Conservation (phyloP, 2,797 vertebrate species). For the Gadopsis bispinosus region DNA sequence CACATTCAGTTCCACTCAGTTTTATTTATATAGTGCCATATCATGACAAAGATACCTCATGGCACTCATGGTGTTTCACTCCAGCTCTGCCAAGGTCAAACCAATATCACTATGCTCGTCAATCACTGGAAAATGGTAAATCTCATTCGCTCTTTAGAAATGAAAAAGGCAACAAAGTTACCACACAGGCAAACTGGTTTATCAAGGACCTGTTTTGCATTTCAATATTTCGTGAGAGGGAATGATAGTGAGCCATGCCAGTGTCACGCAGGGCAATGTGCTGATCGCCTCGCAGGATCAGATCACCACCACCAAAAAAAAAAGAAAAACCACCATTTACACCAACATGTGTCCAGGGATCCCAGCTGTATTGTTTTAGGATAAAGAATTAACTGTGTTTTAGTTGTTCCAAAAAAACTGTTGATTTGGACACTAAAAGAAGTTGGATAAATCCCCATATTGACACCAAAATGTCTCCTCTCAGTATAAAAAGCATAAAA, state of each 20-base stretch:
- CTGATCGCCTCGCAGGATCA: neutral
- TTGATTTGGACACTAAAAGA: slow-evolving; percentile 5
- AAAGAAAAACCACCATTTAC: slow-evolving; percentile 44
- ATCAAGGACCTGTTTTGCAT: neutral
- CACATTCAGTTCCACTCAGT: too few relatives aligned
- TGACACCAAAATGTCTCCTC: neutral
- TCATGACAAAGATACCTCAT: too few relatives aligned
- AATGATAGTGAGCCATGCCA: neutral
- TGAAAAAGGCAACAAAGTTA: slow-evolving; percentile 15
- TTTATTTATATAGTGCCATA: too few relatives aligned
- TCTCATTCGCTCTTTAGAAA: neutral
- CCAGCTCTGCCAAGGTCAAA: slow-evolving; percentile 19
- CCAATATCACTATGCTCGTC: neutral
- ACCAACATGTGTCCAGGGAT: slow-evolving; percentile 40
- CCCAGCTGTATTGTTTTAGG: neutral
- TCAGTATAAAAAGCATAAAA: neutral
- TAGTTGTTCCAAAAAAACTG: neutral
- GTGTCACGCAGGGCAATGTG: neutral
- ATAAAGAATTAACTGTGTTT: slow-evolving; percentile 2
- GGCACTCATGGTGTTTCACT: neutral
- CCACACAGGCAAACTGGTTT: slow-evolving; percentile 13
- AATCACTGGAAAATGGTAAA: neutral
- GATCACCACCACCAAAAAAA: slow-evolving; percentile 29
- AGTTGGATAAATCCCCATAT: neutral
- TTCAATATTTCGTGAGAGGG: neutral